Evolutionary conservation across 2,797 vertebrate species (phyloP), one percentile per base, ranked within the genome.

Genomic region (Pipistrellus pipistrellus): DNA sequence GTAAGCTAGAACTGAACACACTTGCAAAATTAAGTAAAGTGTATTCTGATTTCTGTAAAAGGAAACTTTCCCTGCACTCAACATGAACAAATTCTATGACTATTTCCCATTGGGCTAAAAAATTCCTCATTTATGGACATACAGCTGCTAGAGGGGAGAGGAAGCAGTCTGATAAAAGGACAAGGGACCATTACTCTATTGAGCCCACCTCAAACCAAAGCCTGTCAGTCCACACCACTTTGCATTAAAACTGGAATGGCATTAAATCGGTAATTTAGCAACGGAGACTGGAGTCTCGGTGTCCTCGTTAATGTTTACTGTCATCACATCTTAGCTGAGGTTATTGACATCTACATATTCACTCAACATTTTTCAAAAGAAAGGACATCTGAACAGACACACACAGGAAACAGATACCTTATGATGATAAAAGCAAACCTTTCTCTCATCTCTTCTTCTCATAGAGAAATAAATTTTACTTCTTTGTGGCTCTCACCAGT

Each of bases 401-500:
- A 84, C n/a, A 84, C n/a, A 93, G 46, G 90, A 95, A 90, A 25
- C 72, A 69, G 69, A 83, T 98, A 97, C 95, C 97, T 98, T 97
- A 91, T 86, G 30, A 92, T 78, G 95, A 88, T 44, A 95, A 91
- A 97, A 90, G 96, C 95, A 97, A 94, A 89, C 94, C 92, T 92
- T 96, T 95, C 88, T 92, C 95, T 89, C 87, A 62, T 96, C 93
- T 86, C 83, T 96, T 95, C 97, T 93, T 97, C 97, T 97, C 87
- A 88, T 96, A 96, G 83, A 69, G 85, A 91, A 95, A 96, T 91
- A 96, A 91, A 4, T 80, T 98, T 96, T 97, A 75, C 86, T 96
- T 98, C 95, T 97, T 96, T 97, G 96, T 95, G 95, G 90, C 23
- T 97, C 95, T 98, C 97, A 97, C 96, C 96, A 96, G 96, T 97